phyloP scores from a whole-genome alignment of 2,113 vertebrate species.

The Thunnus thynnus region DNA sequence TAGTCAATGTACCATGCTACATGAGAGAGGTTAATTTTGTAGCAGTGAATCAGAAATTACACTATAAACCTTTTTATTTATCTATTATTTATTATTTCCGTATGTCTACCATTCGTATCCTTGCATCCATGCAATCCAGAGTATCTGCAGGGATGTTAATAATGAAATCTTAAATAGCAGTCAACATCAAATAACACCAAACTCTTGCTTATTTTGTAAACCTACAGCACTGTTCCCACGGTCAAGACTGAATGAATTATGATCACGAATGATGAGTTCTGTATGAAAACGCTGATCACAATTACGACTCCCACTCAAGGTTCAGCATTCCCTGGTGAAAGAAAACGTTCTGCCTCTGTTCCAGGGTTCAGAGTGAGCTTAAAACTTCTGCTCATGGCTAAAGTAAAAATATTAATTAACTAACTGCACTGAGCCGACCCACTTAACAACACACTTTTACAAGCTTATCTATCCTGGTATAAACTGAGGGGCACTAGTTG shows the following conservation, averaged over 20 bases:
- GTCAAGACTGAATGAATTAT: too few species aligned
- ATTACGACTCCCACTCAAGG: background rate
- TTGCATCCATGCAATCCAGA: background rate
- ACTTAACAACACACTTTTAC: background rate
- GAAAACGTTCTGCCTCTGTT: too few species aligned
- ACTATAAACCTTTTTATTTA: background rate
- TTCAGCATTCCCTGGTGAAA: background rate
- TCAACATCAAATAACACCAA: too few species aligned
- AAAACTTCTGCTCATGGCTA: background rate
- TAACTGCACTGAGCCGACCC: background rate
- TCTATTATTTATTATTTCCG: background rate
- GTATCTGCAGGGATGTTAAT: background rate
- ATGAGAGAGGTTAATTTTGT: slow-evolving; percentile 1
- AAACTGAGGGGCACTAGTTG: slow-evolving; percentile 14
- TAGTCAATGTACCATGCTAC: slow-evolving; percentile 21
- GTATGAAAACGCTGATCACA: too few species aligned
- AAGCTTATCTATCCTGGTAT: slow-evolving; percentile 15
- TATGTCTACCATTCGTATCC: background rate
- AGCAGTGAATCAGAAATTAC: background rate
- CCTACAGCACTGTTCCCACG: too few species aligned
- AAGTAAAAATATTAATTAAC: too few species aligned
- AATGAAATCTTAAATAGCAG: too few species aligned
- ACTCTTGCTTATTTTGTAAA: too few species aligned
- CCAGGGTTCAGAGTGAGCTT: background rate
- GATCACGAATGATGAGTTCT: too few species aligned